phyloP scores from a whole-genome alignment of 2,797 vertebrate genomes.

The Sardinella longiceps region DNA sequence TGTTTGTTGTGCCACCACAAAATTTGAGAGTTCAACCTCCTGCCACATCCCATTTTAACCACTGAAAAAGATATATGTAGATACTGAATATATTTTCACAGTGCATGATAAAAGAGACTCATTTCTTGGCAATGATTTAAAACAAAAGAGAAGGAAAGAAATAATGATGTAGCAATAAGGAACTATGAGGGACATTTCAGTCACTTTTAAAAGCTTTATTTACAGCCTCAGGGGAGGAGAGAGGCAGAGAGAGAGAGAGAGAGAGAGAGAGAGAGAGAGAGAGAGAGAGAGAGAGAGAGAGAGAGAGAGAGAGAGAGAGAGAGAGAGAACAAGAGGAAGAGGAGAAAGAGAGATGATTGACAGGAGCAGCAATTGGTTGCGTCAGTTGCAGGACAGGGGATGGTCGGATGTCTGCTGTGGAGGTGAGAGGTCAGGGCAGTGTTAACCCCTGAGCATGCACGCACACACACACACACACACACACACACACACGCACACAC shows the following conservation, averaged over 20 bases:
- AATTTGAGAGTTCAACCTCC: too few relatives aligned
- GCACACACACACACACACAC: slow-evolving; percentile 27
- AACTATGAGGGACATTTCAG: neutral
- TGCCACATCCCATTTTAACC: too few relatives aligned
- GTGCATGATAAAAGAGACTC: too few relatives aligned
- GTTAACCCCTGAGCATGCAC: slow-evolving; percentile 20
- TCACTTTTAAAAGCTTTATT: too few relatives aligned
- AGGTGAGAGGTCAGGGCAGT: neutral
- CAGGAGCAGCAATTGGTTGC: slow-evolving; percentile 24
- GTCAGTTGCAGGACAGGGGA: neutral
- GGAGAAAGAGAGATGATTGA: slow-evolving; percentile 58
- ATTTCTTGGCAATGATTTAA: too few relatives aligned
- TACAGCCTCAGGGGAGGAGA: neutral
- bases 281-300: too few relatives aligned
- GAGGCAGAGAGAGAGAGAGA: neutral
- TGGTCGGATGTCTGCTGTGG: neutral
- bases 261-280: neutral
- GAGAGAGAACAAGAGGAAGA: neutral
- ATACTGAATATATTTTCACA: too few relatives aligned
- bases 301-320: neutral
- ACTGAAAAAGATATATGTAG: too few relatives aligned
- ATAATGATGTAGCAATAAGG: neutral
- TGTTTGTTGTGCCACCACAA: too few relatives aligned
- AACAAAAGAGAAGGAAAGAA: too few relatives aligned
- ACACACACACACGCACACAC: slow-evolving; percentile 7